phyloP scores from a whole-genome alignment of 2,797 vertebrate species.

The Leuciscus waleckii region DNA sequence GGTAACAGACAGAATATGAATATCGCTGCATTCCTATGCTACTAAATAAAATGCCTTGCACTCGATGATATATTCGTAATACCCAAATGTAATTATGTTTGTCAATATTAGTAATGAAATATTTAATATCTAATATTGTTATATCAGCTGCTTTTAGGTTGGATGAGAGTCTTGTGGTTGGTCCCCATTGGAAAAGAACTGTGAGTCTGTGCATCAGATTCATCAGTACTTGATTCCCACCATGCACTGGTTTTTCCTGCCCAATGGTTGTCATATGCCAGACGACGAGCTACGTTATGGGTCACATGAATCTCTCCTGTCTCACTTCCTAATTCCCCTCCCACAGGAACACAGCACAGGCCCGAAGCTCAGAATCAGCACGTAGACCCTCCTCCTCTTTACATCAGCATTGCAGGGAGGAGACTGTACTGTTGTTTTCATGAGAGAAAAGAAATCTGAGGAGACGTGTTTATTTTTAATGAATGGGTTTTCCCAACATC shows the following conservation, averaged over 20 bases:
- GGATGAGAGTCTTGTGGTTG: too few relatives aligned
- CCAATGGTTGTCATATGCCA: slow-evolving; percentile 48
- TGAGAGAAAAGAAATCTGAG: neutral
- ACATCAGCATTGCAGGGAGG: slow-evolving; percentile 27
- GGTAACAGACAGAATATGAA: neutral
- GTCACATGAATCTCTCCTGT: slow-evolving; percentile 56
- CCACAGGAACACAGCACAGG: slow-evolving; percentile 8
- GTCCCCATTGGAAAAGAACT: slow-evolving; percentile 10
- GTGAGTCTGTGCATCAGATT: slow-evolving; percentile 19
- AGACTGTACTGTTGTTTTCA: neutral
- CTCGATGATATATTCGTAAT: neutral
- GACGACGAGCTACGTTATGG: slow-evolving; percentile 33
- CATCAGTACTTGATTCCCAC: slow-evolving; percentile 36
- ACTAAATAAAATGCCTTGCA: neutral
- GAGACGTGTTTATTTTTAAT: slow-evolving; percentile 16
- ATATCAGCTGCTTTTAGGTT: neutral
- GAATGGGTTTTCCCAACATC: slow-evolving; percentile 1
- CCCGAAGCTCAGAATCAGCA: neutral
- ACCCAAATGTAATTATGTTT: neutral
- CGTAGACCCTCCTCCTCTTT: slow-evolving; percentile 5
- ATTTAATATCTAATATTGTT: neutral
- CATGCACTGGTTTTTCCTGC: slow-evolving; percentile 47
- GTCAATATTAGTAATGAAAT: neutral
- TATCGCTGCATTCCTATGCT: neutral
- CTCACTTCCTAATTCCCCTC: slow-evolving; percentile 43